Conservation (phyloP, 2,888 invertebrate species). For the Microctonus aethiopoides region DNA sequence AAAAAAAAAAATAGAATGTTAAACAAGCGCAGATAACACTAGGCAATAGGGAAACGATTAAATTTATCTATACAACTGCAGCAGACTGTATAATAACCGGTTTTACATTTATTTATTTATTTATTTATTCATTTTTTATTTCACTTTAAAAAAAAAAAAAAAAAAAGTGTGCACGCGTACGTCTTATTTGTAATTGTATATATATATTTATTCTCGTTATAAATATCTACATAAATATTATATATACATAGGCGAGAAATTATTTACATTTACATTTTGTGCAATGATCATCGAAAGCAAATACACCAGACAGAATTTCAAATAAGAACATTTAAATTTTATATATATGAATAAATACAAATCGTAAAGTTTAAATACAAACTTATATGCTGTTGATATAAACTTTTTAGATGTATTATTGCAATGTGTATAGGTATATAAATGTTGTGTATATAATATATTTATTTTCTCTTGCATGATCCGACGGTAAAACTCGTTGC, state of each 20-base stretch:
- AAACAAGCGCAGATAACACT: conserved; percentile 6
- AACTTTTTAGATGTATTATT: neutral
- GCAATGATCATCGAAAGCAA: conserved; percentile 3
- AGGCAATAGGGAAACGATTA: conserved; percentile 22
- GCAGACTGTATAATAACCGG: conserved; percentile 26
- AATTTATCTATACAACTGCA: conserved; percentile 28
- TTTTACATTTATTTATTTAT: conserved; percentile 17
- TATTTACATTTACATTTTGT: neutral
- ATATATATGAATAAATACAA: neutral
- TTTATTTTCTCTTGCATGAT: neutral
- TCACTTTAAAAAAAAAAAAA: no score
- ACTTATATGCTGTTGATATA: neutral
- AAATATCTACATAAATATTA: neutral
- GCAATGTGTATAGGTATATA: neutral
- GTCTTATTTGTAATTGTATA: neutral
- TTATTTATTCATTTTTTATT: no score
- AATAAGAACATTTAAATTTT: neutral
- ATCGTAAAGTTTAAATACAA: neutral
- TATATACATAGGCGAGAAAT: conserved; percentile 7
- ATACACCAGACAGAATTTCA: neutral
- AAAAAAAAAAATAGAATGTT: neutral
- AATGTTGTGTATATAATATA: no score
- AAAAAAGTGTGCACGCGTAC: neutral
- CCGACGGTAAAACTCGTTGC: neutral
- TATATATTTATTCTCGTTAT: neutral